Evolutionary conservation across 2,113 vertebrate genomes (phyloP).

Genomic region (Oryzias woworae): DNA sequence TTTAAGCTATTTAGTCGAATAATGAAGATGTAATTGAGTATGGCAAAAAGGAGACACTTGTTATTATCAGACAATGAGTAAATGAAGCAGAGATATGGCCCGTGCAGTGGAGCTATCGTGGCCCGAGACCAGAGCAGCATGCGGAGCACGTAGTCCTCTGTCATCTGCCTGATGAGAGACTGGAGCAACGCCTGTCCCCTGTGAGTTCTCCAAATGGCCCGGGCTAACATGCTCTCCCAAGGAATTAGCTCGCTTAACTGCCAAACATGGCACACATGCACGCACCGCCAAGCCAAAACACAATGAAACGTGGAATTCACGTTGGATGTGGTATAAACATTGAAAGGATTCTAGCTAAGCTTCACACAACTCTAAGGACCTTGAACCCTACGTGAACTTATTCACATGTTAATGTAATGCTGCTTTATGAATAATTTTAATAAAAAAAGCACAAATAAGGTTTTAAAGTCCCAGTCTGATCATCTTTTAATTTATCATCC

Average conservation of each 20-base stretch:
- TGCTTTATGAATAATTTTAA: too few species aligned
- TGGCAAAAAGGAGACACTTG: slow-evolving; percentile 63
- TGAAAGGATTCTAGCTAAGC: background rate
- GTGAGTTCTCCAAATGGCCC: slow-evolving; percentile 60
- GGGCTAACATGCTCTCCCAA: slow-evolving; percentile 59
- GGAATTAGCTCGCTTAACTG: slow-evolving; percentile 55
- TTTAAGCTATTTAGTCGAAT: slow-evolving; percentile 60
- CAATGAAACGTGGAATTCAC: slow-evolving; percentile 13
- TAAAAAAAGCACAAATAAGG: too few species aligned
- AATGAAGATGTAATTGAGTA: slow-evolving; percentile 74
- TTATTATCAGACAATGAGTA: slow-evolving; percentile 68
- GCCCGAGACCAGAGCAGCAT: slow-evolving; percentile 50
- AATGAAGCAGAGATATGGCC: slow-evolving; percentile 70
- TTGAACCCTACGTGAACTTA: slow-evolving; percentile 19
- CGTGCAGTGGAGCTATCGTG: slow-evolving; percentile 48
- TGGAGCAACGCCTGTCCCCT: slow-evolving; percentile 46
- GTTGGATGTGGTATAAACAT: slow-evolving; percentile 44
- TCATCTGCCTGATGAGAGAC: slow-evolving; percentile 66
- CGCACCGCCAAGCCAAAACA: background rate
- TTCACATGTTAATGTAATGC: too few species aligned
- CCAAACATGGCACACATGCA: background rate
- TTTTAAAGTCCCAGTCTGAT: too few species aligned
- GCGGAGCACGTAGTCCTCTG: slow-evolving; percentile 58
- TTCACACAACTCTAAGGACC: slow-evolving; percentile 21
- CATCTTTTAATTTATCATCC: too few species aligned